phyloP scores from a whole-genome alignment of 2,113 vertebrate species.

The Leptobrachium ailaonicum region DNA sequence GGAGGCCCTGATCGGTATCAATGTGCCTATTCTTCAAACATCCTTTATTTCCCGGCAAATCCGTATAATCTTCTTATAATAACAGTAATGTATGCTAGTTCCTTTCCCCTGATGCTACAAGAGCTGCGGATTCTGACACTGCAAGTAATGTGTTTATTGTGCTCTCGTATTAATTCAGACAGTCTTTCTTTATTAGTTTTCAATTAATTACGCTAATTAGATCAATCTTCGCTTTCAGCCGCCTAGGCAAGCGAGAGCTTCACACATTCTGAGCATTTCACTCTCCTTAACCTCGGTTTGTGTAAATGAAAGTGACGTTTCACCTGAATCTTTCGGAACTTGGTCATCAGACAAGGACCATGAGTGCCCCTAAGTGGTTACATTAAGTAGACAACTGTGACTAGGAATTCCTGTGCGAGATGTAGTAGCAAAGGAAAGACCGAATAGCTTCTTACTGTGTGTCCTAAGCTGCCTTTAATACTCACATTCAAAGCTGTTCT shows the following conservation, averaged over 20 bases:
- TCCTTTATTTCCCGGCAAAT: neutral
- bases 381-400: constrained; percentile 27
- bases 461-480: too few relatives aligned
- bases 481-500: too few relatives aligned
- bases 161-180: neutral
- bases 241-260: neutral
- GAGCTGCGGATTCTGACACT: neutral
- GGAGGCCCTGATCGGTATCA: neutral
- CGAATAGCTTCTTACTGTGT: too few relatives aligned
- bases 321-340: constrained; percentile 51
- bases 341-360: constrained; percentile 19
- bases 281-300: neutral
- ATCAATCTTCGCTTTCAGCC: neutral
- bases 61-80: neutral
- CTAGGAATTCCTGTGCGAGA: neutral
- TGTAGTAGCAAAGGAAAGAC: neutral
- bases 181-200: neutral
- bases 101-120: neutral
- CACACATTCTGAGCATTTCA: neutral
- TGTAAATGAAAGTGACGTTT: neutral
- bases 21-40: neutral
- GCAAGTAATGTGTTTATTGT: constrained; percentile 1
- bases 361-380: constrained; percentile 53
- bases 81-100: neutral
- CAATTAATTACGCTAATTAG: constrained; percentile 1